Evolutionary conservation across 2,888 invertebrate genomes (phyloP).

Genomic region (Loripinus fragilis): DNA sequence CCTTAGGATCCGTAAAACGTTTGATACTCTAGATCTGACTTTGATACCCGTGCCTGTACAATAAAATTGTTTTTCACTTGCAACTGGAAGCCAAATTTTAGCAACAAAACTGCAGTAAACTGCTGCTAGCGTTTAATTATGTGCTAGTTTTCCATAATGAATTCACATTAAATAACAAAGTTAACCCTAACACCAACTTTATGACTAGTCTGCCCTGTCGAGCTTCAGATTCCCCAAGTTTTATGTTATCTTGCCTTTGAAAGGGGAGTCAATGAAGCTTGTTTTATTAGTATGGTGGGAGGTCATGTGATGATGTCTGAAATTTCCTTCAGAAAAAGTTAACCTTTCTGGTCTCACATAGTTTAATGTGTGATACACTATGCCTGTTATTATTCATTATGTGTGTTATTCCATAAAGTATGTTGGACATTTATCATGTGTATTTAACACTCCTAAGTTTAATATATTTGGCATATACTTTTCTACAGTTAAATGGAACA

Average conservation of each 20-base stretch:
- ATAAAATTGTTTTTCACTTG: not conserved
- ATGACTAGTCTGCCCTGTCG: not conserved
- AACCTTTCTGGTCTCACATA: no score
- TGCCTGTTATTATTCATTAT: no score
- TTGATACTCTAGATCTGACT: no score
- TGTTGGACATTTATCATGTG: no score
- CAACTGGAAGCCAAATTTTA: not conserved
- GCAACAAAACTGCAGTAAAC: not conserved
- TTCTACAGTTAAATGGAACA: no score
- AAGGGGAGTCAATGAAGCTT: not conserved
- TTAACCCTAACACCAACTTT: conserved; percentile 6
- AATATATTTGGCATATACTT: no score
- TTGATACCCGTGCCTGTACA: no score
- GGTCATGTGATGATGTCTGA: conserved; percentile 4
- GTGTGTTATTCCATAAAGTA: no score
- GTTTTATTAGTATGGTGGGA: not conserved
- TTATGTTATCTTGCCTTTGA: not conserved
- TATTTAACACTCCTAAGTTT: no score
- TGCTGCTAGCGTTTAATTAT: not conserved
- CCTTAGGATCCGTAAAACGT: no score
- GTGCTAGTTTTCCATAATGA: not conserved
- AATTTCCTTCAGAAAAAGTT: not conserved
- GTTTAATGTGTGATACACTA: no score
- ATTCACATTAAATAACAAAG: conserved; percentile 1
- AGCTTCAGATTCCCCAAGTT: conserved; percentile 7